These are phyloP conservation scores for Bradypus variegatus DNA, from an alignment of 2,797 vertebrate genomes.

Conservation along the genomic window DNA sequence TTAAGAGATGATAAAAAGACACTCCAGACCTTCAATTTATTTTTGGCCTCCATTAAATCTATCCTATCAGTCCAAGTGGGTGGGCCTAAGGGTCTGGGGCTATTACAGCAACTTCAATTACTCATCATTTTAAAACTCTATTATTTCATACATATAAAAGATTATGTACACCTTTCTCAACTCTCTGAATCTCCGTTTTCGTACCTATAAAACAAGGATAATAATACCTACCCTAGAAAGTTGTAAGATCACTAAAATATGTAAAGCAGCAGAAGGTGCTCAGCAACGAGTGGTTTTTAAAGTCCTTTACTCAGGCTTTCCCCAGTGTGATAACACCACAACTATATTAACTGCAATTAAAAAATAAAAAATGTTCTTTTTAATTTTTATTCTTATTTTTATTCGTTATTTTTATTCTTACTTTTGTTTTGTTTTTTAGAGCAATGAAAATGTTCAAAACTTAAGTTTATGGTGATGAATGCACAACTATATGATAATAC, in stretches of 20 bases:
- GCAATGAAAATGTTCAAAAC: too few relatives aligned
- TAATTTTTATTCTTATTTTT: too few relatives aligned
- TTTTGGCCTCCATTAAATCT: background rate
- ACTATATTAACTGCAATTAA: background rate
- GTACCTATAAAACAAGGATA: background rate
- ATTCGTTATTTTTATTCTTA: too few relatives aligned
- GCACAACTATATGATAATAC: too few relatives aligned
- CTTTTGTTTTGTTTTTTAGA: too few relatives aligned
- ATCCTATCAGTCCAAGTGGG: background rate
- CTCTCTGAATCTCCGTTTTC: background rate
- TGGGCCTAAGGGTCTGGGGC: background rate
- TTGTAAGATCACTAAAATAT: background rate
- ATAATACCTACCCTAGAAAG: background rate
- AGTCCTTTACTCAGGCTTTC: background rate
- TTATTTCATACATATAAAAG: background rate
- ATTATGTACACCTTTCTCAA: background rate
- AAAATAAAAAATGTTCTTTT: too few relatives aligned
- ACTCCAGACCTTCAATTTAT: background rate
- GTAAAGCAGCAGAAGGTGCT: background rate
- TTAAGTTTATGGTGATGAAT: too few relatives aligned
- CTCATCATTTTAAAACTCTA: background rate
- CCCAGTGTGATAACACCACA: constrained; percentile 17
- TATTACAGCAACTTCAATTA: background rate
- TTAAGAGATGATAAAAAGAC: background rate
- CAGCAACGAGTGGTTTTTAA: background rate